A percentile compares a stretch with the other conserved stretches of the same genome.
These are phyloP conservation scores for Aegotheles bennettii DNA, from an alignment of 2,113 vertebrate species.

Conservation along the genomic window DNA sequence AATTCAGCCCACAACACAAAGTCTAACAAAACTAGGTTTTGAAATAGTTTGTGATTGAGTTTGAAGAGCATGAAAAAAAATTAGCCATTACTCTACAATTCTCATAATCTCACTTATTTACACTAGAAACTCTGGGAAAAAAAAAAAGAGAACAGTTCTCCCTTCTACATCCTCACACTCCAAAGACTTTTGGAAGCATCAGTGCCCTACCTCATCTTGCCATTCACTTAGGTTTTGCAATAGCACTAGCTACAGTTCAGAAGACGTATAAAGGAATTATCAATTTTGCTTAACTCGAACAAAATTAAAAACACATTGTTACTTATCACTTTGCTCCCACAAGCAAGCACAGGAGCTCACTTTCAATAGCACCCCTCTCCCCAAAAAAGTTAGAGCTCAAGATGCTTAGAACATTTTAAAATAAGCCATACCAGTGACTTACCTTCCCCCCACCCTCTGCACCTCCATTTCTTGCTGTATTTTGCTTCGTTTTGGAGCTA, in stretches of 20 bases:
- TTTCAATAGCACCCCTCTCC: not conserved
- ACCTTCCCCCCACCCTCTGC: not conserved
- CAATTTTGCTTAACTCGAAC: not conserved
- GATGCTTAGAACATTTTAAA: not conserved
- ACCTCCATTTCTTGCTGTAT: not conserved
- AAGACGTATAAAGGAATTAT: not conserved
- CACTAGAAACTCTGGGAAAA: not conserved
- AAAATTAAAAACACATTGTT: not conserved
- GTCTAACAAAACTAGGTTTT: not conserved
- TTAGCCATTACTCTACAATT: not conserved
- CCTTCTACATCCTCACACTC: not conserved
- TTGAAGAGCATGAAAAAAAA: not conserved
- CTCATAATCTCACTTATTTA: not conserved
- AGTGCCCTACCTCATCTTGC: not conserved
- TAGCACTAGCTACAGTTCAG: not conserved
- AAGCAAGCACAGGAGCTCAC: not conserved
- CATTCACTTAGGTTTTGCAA: not conserved
- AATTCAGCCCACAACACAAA: not conserved
- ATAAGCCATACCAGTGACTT: not conserved
- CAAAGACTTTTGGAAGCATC: fast-evolving
- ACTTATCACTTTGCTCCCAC: not conserved
- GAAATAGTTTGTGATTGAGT: not conserved
- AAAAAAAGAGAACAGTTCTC: fast-evolving
- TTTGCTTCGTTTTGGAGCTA: not conserved
- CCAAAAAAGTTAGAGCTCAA: not conserved